These are phyloP conservation scores for Phyllostomus discolor DNA, from an alignment of 2,113 vertebrate genomes.

Conservation along the genomic window DNA sequence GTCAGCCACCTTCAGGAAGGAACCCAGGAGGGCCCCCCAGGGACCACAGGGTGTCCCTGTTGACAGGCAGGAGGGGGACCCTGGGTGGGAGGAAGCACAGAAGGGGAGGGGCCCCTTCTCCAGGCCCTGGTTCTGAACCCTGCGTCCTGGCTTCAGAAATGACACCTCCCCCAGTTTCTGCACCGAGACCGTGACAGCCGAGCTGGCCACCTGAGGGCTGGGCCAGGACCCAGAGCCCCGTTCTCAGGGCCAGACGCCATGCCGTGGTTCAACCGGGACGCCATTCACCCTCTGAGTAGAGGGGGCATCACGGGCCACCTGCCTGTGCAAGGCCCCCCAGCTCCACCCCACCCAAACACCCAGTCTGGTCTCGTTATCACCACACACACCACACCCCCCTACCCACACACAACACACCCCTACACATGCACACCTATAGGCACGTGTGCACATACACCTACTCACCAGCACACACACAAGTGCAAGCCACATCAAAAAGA, in stretches of 20 bases:
- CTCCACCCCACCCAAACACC: accelerated
- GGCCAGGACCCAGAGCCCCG: neutral
- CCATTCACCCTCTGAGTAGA: no score
- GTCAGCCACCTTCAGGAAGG: neutral
- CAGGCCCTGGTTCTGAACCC: neutral
- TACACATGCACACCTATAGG: no score
- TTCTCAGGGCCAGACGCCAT: no score
- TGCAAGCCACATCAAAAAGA: neutral
- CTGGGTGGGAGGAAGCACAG: accelerated
- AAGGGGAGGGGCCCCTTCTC: neutral
- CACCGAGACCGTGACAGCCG: neutral
- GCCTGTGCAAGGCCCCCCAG: neutral
- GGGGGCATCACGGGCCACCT: neutral
- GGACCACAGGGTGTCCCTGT: accelerated
- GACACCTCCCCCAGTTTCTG: neutral
- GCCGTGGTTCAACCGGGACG: no score
- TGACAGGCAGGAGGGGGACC: neutral
- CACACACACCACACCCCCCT: neutral
- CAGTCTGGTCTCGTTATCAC: accelerated
- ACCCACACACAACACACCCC: neutral
- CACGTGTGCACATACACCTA: no score
- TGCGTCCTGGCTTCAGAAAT: neutral
- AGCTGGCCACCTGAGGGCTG: neutral
- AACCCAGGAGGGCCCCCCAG: no score
- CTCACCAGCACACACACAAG: neutral